Conservation (phyloP, 2,888 invertebrate genomes). For the Diachrysia chrysitis region DNA sequence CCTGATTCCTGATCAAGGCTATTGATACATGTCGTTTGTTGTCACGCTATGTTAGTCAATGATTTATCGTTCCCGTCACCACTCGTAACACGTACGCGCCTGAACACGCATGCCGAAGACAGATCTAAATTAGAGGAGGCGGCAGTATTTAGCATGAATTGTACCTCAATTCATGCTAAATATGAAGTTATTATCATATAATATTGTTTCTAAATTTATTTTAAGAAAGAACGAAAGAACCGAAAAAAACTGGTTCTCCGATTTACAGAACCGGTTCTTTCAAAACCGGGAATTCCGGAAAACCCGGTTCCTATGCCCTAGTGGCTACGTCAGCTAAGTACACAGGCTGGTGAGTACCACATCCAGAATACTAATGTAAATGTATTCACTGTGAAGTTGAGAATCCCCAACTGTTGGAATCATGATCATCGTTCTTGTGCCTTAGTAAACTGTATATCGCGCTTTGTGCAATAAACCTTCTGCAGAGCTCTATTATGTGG, state of each 20-base stretch:
- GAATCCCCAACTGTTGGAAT: not conserved
- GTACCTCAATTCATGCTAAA: too few species aligned
- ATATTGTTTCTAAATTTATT: too few species aligned
- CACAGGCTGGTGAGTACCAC: not conserved
- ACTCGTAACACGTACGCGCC: not conserved
- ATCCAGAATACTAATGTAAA: too few species aligned
- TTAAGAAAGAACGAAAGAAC: too few species aligned
- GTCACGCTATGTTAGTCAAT: not conserved
- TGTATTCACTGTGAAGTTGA: not conserved
- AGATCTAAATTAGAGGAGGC: conserved; percentile 7
- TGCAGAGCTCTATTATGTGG: not conserved
- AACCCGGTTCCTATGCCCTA: too few species aligned
- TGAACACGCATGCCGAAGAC: not conserved
- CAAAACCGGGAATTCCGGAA: too few species aligned
- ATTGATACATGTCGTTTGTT: too few species aligned
- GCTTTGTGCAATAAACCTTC: not conserved
- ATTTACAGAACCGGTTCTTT: too few species aligned
- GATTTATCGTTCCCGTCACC: not conserved
- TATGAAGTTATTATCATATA: too few species aligned
- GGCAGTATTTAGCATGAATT: too few species aligned
- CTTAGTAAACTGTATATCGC: not conserved
- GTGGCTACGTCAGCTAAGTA: conserved; percentile 13
- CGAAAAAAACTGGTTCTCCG: too few species aligned
- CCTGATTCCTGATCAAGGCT: too few species aligned
- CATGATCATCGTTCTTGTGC: not conserved